Evolutionary conservation across 2,113 vertebrate genomes (phyloP).

Genomic region (Vidua chalybeata): DNA sequence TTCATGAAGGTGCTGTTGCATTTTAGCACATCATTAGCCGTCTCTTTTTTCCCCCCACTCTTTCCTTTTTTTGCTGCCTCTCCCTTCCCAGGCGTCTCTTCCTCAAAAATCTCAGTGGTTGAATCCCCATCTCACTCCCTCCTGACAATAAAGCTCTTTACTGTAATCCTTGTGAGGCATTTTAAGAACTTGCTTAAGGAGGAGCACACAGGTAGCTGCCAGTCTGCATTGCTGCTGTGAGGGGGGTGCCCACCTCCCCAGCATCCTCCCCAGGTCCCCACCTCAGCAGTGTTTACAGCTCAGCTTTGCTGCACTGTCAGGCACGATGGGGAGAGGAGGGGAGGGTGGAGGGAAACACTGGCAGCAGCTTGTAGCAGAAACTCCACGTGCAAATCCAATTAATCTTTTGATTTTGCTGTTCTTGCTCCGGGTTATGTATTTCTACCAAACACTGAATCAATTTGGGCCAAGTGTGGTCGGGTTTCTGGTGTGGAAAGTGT

Average conservation of each 20-base stretch:
- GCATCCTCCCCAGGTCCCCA: neutral
- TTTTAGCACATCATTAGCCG: constrained; percentile 77
- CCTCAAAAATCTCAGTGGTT: neutral
- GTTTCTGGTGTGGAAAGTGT: neutral
- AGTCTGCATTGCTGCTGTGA: neutral
- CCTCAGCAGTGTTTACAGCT: neutral
- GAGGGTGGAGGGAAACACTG: accelerated
- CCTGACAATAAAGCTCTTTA: constrained; percentile 35
- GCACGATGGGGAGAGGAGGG: neutral
- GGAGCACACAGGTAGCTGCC: neutral
- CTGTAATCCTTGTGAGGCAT: constrained; percentile 26
- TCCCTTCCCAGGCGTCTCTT: neutral
- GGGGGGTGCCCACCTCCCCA: neutral
- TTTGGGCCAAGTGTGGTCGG: neutral
- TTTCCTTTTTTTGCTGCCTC: neutral
- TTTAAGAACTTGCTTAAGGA: neutral
- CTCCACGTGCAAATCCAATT: constrained; percentile 55
- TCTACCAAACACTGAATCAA: constrained; percentile 26
- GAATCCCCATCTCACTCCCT: neutral
- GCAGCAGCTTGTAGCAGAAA: constrained; percentile 4
- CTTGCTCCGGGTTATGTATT: constrained; percentile 56
- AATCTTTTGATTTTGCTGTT: constrained; percentile 44
- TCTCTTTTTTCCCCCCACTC: neutral
- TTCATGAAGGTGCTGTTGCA: constrained; percentile 78
- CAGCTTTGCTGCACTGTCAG: neutral